Percentiles rank a stretch among this genome's conserved stretches.
phyloP scores from a whole-genome alignment of 2,888 invertebrate species.

The Ectobius pallidus region DNA sequence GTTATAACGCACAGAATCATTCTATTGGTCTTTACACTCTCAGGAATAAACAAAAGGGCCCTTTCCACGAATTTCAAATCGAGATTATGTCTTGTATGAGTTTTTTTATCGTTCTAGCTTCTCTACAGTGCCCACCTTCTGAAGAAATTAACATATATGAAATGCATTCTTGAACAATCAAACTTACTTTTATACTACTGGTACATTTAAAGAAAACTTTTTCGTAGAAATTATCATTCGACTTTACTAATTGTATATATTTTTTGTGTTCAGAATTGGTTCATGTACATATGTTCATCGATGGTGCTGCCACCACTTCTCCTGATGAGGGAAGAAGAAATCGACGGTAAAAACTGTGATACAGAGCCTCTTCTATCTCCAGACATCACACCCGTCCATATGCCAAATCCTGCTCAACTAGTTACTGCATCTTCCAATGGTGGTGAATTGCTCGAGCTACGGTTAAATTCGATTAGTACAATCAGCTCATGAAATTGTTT shows the following conservation, averaged over 20 bases:
- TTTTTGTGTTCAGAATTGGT: slow-evolving; percentile 39
- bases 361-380: slow-evolving; percentile 41
- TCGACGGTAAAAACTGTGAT: slow-evolving; percentile 32
- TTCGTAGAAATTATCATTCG: too few relatives aligned
- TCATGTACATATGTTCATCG: slow-evolving; percentile 39
- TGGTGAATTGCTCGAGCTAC: slow-evolving; percentile 55
- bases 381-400: slow-evolving; percentile 20
- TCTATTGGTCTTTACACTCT: too few relatives aligned
- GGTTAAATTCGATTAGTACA: slow-evolving; percentile 57
- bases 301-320: slow-evolving; percentile 36
- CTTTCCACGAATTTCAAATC: too few relatives aligned
- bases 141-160: too few relatives aligned
- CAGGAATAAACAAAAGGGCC: too few relatives aligned
- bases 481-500: slow-evolving; percentile 57
- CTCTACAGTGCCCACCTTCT: too few relatives aligned
- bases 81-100: too few relatives aligned
- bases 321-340: slow-evolving; percentile 15
- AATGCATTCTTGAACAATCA: too few relatives aligned
- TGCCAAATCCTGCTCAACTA: slow-evolving; percentile 13
- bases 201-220: too few relatives aligned
- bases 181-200: too few relatives aligned
- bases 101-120: too few relatives aligned
- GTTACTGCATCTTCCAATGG: slow-evolving; percentile 1
- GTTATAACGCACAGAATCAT: not conserved
- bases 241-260: too few relatives aligned